Evolutionary conservation across 2,113 vertebrate species (phyloP).

Genomic region (Accipiter cooperii): DNA sequence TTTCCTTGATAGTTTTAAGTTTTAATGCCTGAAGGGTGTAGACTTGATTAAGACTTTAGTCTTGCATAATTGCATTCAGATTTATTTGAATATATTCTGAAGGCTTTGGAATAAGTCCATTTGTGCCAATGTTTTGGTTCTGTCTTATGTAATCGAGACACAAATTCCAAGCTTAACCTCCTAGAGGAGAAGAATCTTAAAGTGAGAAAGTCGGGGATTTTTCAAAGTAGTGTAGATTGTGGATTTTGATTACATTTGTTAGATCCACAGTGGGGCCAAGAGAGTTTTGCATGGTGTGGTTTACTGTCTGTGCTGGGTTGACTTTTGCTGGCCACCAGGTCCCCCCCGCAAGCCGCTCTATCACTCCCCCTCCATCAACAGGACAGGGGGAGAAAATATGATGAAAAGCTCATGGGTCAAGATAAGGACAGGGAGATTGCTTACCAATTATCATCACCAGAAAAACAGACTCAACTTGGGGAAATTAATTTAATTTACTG

Average conservation of each 20-base stretch:
- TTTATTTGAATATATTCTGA: not conserved
- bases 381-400: not conserved
- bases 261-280: not conserved
- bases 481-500: not conserved
- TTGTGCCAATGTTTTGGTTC: not conserved
- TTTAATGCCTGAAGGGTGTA: not conserved
- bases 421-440: not conserved
- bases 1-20: not conserved
- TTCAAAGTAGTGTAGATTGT: not conserved
- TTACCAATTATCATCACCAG: not conserved
- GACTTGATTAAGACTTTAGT: not conserved
- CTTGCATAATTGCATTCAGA: not conserved
- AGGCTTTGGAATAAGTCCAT: not conserved
- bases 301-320: not conserved
- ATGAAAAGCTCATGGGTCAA: not conserved
- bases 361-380: not conserved
- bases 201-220: not conserved
- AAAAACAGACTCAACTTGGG: not conserved
- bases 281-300: not conserved
- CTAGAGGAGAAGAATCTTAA: not conserved
- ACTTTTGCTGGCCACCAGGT: not conserved
- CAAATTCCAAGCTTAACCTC: not conserved
- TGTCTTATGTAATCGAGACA: not conserved
- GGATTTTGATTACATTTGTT: not conserved
- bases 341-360: not conserved